Base-by-base conservation (phyloP, 2,888 invertebrate species). In the Oscheius sp. region DNA sequence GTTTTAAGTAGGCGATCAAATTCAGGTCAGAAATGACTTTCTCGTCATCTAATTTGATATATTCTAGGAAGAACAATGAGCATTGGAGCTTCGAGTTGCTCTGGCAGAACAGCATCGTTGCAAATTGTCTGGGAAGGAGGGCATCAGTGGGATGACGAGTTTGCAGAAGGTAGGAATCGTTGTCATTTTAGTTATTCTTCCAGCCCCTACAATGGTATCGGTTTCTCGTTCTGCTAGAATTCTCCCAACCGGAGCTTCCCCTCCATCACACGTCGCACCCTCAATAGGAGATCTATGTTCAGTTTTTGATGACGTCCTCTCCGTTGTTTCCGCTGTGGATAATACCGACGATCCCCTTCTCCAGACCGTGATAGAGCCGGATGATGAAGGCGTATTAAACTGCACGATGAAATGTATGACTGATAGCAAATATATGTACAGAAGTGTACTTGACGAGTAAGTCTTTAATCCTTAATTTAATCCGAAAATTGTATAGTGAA, bases 371-470 rank as follows among this genome's bases (percentile, higher is more conserved):
- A n/a, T 12, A 17, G 33, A 41, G 24, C 67, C 41, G 12, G 71
- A 62, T 32, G 63, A 63, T 20, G 59, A 74, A 9, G 71, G 71
- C 17, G 72, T 70, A 14, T 24, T 59, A 20, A 59, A 59, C 30
- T 59, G 59, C 30, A 71, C 69, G 65, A 51, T 67, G 17, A 77
- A 76, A 49, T 80, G 80, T 59, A 70, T 72, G 54, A 66, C 73
- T 9, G 74, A 78, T 65, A 70, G 65, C 44, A 75, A 78, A 24
- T 80, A 82, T 68, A 80, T 82, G 80, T 82, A 80, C 66, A 72
- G 76, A 56, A 76, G 76, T 56, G 75, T 81, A 62, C 72, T 74
- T 0, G 66, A 71, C 14, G 77, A 68, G 67, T 75, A 14, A 66
- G 69, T 65, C 0, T 6, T n/a, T 22, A 4, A 20, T 38, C 3